phyloP scores from a whole-genome alignment of 30 jellyfish, hydroid and myxozoan species.

The Mastigias papua region DNA sequence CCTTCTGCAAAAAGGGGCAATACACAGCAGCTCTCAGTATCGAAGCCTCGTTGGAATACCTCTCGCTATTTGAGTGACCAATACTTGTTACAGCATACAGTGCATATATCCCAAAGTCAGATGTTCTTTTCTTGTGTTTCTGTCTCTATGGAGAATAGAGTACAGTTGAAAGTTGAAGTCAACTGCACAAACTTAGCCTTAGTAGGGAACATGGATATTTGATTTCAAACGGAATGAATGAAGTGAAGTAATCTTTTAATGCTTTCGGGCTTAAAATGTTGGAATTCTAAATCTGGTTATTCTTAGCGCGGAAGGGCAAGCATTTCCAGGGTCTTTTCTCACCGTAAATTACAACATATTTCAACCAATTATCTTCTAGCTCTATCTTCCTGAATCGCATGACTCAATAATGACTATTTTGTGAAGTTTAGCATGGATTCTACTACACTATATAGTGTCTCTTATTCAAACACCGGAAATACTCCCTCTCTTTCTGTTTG shows the following conservation, averaged over 20 bases:
- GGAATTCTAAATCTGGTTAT: conserved; percentile 30
- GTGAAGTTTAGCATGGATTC: neutral
- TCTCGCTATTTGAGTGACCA: too few species aligned
- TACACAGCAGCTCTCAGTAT: too few species aligned
- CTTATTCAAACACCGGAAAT: too few species aligned
- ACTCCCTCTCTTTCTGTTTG: too few species aligned
- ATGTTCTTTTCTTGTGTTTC: too few species aligned
- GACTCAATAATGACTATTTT: neutral
- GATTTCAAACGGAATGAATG: neutral
- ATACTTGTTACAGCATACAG: too few species aligned
- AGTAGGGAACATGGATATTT: neutral
- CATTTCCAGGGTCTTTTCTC: neutral
- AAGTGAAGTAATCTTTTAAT: conserved; percentile 12
- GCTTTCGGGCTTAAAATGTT: conserved; percentile 17
- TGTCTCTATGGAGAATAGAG: neutral
- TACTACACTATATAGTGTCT: too few species aligned
- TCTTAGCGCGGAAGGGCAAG: conserved; percentile 27
- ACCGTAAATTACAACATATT: neutral
- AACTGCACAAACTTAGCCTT: neutral
- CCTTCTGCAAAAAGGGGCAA: too few species aligned
- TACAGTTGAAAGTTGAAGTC: too few species aligned
- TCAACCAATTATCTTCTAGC: neutral
- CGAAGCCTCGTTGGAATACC: too few species aligned
- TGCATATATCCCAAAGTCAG: too few species aligned
- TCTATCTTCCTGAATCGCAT: neutral